Evolutionary conservation across 2,797 vertebrate genomes (phyloP).

Genomic region (Linurgus olivaceus): DNA sequence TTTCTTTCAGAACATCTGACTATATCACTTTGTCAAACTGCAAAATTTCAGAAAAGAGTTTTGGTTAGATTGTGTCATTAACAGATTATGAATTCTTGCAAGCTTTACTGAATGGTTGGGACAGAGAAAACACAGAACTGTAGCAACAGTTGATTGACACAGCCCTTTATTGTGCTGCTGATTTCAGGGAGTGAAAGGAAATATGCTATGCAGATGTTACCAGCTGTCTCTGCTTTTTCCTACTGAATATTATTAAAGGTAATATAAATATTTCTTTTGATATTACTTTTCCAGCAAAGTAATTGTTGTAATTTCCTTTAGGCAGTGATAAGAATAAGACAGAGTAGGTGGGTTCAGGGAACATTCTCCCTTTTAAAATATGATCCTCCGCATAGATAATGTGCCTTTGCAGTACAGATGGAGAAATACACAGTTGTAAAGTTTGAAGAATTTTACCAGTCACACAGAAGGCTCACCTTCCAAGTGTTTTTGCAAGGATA

Average conservation of each 20-base stretch:
- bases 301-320: slow-evolving; percentile 32
- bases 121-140: background rate
- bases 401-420: background rate
- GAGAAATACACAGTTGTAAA: background rate
- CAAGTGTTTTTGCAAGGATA: background rate
- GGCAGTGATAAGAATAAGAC: background rate
- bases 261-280: slow-evolving; percentile 10
- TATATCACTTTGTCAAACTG: background rate
- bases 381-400: background rate
- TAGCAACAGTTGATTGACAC: background rate
- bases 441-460: background rate
- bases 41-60: background rate
- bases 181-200: background rate
- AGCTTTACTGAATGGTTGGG: background rate
- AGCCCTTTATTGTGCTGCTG: background rate
- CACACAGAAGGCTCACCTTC: background rate
- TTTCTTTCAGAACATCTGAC: background rate
- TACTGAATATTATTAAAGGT: background rate
- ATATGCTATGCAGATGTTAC: background rate
- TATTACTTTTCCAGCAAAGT: slow-evolving; percentile 5
- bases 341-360: background rate
- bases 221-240: background rate
- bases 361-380: background rate
- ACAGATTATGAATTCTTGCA: background rate
- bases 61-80: background rate